These are phyloP conservation scores for Caiman crocodilus DNA, from an alignment of 2,797 vertebrate genomes.

Conservation along the genomic window DNA sequence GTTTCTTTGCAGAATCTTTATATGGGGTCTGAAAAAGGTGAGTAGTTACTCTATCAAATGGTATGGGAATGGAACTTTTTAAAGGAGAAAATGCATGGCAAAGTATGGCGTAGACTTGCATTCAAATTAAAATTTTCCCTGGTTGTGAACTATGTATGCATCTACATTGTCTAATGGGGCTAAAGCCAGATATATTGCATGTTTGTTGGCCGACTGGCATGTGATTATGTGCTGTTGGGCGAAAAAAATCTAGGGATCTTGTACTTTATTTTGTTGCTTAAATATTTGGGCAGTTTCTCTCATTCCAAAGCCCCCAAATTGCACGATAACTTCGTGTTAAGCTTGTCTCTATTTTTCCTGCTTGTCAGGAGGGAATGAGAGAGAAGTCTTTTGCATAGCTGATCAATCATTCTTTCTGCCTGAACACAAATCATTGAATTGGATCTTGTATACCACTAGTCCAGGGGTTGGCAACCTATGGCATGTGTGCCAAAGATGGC, in stretches of 20 bases:
- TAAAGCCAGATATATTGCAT: background rate
- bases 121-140: background rate
- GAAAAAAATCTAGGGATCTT: background rate
- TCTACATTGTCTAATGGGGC: background rate
- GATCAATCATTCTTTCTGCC: conserved; percentile 25
- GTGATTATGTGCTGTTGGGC: background rate
- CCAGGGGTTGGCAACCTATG: too few species aligned
- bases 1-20: conserved; percentile 89
- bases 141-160: background rate
- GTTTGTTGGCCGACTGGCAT: background rate
- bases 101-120: background rate
- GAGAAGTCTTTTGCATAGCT: conserved; percentile 17
- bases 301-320: background rate
- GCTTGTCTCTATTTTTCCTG: background rate
- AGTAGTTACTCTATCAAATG: conserved; percentile 39
- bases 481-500: too few species aligned
- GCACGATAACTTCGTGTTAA: background rate
- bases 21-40: conserved; percentile 96
- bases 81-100: background rate
- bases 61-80: background rate
- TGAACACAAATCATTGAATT: background rate
- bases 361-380: conserved; percentile 24
- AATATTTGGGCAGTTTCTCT: background rate
- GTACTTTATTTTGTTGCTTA: background rate
- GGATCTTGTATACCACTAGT: too few species aligned